Percentiles rank a stretch among this genome's conserved stretches.
phyloP scores from a whole-genome alignment of 92 coral and sea anemone genomes.

The Galaxea fascicularis region DNA sequence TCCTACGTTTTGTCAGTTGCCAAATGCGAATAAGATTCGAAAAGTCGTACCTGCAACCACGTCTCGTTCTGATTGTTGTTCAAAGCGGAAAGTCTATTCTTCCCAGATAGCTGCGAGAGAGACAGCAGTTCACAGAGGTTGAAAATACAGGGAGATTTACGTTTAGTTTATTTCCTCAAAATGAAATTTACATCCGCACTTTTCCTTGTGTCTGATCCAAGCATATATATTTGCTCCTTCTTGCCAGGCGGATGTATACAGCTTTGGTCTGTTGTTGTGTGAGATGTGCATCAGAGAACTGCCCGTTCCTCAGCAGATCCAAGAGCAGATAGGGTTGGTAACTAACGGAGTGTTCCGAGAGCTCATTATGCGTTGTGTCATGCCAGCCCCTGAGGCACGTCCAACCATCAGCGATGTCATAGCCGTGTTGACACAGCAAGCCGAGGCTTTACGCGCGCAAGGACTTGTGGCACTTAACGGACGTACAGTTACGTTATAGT shows the following conservation, averaged over 20 bases:
- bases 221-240: background rate
- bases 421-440: constrained; percentile 70
- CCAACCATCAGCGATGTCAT: constrained; percentile 84
- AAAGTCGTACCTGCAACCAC: no score
- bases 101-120: no score
- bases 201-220: background rate
- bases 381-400: constrained; percentile 79
- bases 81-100: no score
- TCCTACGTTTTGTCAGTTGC: no score
- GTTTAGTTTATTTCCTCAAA: no score
- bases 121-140: no score
- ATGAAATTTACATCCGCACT: background rate
- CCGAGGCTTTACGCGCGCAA: constrained; percentile 57
- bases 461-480: constrained; percentile 79
- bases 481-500: constrained; percentile 72
- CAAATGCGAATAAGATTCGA: no score
- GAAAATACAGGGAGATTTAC: no score
- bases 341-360: constrained; percentile 92
- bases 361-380: constrained; percentile 84
- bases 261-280: constrained; percentile 90
- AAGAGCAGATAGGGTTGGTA: constrained; percentile 86
- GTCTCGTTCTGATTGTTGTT: no score
- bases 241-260: constrained; percentile 88
- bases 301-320: constrained; percentile 91
- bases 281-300: constrained; percentile 96